Base-by-base conservation (phyloP, 1,140 invertebrate genomes). In the Drosophila ananassae region DNA sequence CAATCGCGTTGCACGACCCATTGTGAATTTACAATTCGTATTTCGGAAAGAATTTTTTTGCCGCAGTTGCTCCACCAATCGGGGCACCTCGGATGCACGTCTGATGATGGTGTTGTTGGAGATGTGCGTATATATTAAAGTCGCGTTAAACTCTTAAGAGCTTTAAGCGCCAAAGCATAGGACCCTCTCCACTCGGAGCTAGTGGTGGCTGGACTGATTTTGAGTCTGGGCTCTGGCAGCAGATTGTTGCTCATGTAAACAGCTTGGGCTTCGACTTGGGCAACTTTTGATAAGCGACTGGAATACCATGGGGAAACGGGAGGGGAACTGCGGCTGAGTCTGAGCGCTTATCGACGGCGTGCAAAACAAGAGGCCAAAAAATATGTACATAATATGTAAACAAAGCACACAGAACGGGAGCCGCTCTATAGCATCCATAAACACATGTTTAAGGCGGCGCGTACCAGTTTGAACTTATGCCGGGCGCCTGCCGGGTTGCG, bases 201-300 rank as follows among this genome's bases (percentile, higher is more conserved):
- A 17, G 56, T 54, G 73, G 51, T 64, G 41, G 57, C 60, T 66
- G 46, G 51, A 32, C 41, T 66, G 39, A 47, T 47, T 47, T 47
- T 47, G 44, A 24, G 44, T 47, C 55, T 51, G 44, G 30, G 56
- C 28, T 58, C 72, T 79, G 77, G 80, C 81, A 73, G 72, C 82
- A 85, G 82, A 85, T 85, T 85, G 82, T 85, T 85, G 82, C 78
- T 89, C 74, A 85, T 87, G 82, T 85, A 85, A 85, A 85, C 82
- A 85, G 82, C 83, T 85, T 83, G 78, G 52, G 66, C 67, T 50
- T 47, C 54, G 51, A 53, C 72, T 74, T 64, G 82, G 69, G 79
- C 66, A 85, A 85, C 83, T 85, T 85, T 85, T 85, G 82, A 85
- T 85, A 85, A 85, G 81, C 73, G 66, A 54, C n/a, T 50, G 54